Evolutionary conservation across 1,140 invertebrate species (phyloP), one percentile per base, ranked within the genome.

Genomic region (Ips nitidus): DNA sequence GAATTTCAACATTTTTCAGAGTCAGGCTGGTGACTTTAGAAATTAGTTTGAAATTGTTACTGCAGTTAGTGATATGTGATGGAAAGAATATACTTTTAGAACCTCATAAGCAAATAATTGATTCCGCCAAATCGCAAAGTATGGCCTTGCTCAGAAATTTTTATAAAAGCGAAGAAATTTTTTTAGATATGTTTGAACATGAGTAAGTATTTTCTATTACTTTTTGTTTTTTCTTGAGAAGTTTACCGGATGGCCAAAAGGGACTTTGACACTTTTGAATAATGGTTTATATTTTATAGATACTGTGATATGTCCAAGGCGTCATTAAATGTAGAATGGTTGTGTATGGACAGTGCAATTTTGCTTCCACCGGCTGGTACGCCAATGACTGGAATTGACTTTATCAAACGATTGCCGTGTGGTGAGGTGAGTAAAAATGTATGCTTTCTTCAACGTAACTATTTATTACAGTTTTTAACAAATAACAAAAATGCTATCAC

Each of bases 151-250:
- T 98, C 1, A 86, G 94, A 47, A 96, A 95, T 84, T 97, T 97
- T 79, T 98, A 97, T 80, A 98, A 97, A 88, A 95, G 93, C 77
- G 97, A 99, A 85, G 97, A 99, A 78, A 96, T 99, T 73, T 99
- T 99, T 83, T 83, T 99, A 41, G 97, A 99, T 80, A 95, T 99
- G 88, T 99, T 99, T 83, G 97, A 99, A 83, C 95, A 98, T 81
- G 98, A 99, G 85, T 93, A 86, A 85, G 84, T 83, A 45, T 47
- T 40, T 47, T 5, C 22, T 22, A 7, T 22, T 0, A 22, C 22
- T 22, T 22, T 22, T 22, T 22, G 22, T 22, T 22, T 22, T 22
- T 22, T 22, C 22, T 22, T 22, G 22, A 22, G 22, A 22, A 22
- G 22, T 22, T 22, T 22, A 22, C 22, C 22, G 22, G 22, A 22